Conservation (phyloP, 1,140 invertebrate genomes). For the Camponotus pennsylvanicus region DNA sequence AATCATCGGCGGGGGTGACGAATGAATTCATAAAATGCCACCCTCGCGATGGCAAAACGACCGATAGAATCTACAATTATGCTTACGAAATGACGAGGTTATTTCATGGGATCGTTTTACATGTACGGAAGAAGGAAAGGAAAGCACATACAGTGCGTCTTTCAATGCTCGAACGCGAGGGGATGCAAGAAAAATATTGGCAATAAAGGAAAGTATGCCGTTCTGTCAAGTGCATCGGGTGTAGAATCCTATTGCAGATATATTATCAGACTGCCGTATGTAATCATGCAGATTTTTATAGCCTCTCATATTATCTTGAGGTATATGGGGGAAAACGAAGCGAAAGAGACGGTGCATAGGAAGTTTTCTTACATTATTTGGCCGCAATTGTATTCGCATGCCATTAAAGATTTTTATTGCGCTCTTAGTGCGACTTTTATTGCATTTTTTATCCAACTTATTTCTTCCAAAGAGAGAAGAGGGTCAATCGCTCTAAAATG, state of each 20-base stretch:
- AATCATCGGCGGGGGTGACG: constrained; percentile 60
- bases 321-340: background rate
- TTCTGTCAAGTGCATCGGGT: constrained; percentile 39
- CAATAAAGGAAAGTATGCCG: constrained; percentile 54
- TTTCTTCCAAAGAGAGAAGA: background rate
- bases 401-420: background rate
- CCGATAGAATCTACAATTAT: constrained; percentile 74
- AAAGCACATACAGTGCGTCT: background rate
- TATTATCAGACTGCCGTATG: constrained; percentile 32
- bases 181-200: constrained; percentile 57
- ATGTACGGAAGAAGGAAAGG: background rate
- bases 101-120: constrained; percentile 15
- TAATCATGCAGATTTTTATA: constrained; percentile 64
- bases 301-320: constrained; percentile 29
- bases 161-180: constrained; percentile 1
- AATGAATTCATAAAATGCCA: constrained; percentile 72
- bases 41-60: background rate
- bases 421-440: constrained; percentile 2
- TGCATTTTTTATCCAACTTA: background rate
- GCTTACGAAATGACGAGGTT: constrained; percentile 63
- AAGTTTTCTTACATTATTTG: constrained; percentile 11
- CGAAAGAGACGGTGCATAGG: background rate
- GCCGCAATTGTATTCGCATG: background rate
- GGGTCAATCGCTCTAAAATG: constrained; percentile 50
- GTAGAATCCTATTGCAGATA: background rate